phyloP scores from a whole-genome alignment of 2,797 vertebrate genomes.

The Liparis tanakae region DNA sequence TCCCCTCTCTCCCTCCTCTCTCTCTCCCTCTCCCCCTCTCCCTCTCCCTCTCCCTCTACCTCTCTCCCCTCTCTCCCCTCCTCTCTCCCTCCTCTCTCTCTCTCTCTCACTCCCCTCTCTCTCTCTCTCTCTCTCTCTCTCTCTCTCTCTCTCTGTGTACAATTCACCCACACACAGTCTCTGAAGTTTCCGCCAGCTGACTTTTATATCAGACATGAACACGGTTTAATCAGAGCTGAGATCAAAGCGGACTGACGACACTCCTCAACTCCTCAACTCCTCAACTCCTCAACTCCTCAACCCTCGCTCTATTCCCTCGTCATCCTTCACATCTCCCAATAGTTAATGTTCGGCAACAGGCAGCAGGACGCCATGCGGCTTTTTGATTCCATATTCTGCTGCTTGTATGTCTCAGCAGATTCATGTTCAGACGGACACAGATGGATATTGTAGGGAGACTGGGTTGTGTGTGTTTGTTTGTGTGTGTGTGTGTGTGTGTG shows the following conservation, averaged over 20 bases:
- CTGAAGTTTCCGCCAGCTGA: constrained; percentile 79
- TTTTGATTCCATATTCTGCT: constrained; percentile 51
- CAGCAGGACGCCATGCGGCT: constrained; percentile 38
- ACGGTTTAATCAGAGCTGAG: constrained; percentile 79
- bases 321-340: constrained; percentile 42
- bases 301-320: constrained; percentile 41
- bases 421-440: constrained; percentile 65
- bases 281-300: constrained; percentile 49
- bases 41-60: constrained; percentile 35
- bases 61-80: no score
- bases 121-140: constrained; percentile 34
- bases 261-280: constrained; percentile 44
- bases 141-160: constrained; percentile 51
- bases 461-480: constrained; percentile 53
- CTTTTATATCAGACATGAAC: constrained; percentile 80
- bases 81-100: no score
- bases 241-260: constrained; percentile 73
- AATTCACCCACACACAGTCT: constrained; percentile 66
- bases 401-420: constrained; percentile 64
- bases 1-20: constrained; percentile 38
- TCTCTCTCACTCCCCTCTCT: constrained; percentile 47
- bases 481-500: constrained; percentile 37
- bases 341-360: constrained; percentile 44
- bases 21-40: constrained; percentile 41
- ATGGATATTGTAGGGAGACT: constrained; percentile 61